Percentiles rank a stretch among this genome's conserved stretches.
Conservation (phyloP, 2,797 vertebrate genomes). For the Platyrinchus mystaceus region DNA sequence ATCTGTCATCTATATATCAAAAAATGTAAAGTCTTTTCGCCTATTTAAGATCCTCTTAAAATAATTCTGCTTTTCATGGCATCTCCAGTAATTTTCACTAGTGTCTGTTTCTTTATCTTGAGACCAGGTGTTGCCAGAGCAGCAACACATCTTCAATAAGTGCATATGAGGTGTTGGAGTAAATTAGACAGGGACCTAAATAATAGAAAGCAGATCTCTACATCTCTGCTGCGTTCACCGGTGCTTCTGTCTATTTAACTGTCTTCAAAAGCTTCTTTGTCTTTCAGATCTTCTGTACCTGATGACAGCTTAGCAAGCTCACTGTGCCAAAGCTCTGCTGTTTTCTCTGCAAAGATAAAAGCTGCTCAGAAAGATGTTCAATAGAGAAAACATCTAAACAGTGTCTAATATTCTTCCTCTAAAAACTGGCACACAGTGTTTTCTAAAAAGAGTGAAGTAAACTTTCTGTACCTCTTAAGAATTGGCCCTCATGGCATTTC, state of each 20-base stretch:
- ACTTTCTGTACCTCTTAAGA: neutral
- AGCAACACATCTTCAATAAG: neutral
- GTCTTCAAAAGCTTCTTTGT: constrained; percentile 14
- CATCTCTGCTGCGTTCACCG: neutral
- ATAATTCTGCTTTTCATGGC: neutral
- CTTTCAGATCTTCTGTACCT: neutral
- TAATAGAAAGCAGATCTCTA: neutral
- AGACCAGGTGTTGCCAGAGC: neutral
- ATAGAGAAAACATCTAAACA: neutral
- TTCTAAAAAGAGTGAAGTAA: neutral
- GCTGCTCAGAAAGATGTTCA: neutral
- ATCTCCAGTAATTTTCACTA: neutral
- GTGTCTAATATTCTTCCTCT: neutral
- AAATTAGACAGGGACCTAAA: neutral
- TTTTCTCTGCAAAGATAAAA: neutral
- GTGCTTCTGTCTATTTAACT: neutral
- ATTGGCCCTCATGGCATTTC: neutral
- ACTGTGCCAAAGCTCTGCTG: neutral
- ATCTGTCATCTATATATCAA: neutral
- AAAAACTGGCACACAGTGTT: neutral
- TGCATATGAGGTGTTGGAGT: neutral
- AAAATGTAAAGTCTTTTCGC: neutral
- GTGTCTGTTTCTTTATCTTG: neutral
- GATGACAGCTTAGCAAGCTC: constrained; percentile 2
- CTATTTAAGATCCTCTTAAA: neutral